A percentile compares a stretch with the other conserved stretches of the same genome.
Conservation (phyloP, 1,140 invertebrate genomes). For the Brachionus rotundiformis region DNA sequence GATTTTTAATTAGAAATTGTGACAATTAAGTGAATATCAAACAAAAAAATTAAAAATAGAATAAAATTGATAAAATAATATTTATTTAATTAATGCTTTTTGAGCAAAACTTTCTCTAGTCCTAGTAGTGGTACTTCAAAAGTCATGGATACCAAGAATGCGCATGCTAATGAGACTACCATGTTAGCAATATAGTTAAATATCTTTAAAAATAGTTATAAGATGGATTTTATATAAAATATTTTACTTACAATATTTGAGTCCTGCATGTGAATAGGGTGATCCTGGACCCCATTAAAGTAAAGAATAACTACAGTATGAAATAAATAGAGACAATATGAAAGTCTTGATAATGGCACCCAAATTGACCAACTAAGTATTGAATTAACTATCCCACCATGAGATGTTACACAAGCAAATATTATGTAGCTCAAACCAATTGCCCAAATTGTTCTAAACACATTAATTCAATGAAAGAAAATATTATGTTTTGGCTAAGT, state of each 20-base stretch:
- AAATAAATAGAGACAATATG: slow-evolving; percentile 32
- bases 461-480: neutral
- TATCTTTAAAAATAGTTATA: slow-evolving; percentile 53
- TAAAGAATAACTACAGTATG: slow-evolving; percentile 30
- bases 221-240: neutral
- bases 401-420: slow-evolving; percentile 35
- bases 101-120: slow-evolving; percentile 56
- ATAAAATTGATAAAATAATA: no score
- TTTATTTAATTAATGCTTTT: slow-evolving; percentile 1
- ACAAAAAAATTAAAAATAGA: no score
- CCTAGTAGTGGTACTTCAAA: slow-evolving; percentile 62
- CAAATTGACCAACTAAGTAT: slow-evolving; percentile 43
- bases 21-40: no score
- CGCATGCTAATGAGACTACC: slow-evolving; percentile 56
- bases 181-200: slow-evolving; percentile 58
- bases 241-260: neutral
- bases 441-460: slow-evolving; percentile 21
- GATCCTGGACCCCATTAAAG: neutral
- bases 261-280: slow-evolving; percentile 24
- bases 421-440: slow-evolving; percentile 25
- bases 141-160: slow-evolving; percentile 59
- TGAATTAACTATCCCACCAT: slow-evolving; percentile 34
- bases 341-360: slow-evolving; percentile 28
- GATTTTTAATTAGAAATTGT: neutral
- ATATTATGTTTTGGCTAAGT: neutral